Base-by-base conservation (phyloP, 2,113 vertebrate genomes). In the Neomonachus schauinslandi region DNA sequence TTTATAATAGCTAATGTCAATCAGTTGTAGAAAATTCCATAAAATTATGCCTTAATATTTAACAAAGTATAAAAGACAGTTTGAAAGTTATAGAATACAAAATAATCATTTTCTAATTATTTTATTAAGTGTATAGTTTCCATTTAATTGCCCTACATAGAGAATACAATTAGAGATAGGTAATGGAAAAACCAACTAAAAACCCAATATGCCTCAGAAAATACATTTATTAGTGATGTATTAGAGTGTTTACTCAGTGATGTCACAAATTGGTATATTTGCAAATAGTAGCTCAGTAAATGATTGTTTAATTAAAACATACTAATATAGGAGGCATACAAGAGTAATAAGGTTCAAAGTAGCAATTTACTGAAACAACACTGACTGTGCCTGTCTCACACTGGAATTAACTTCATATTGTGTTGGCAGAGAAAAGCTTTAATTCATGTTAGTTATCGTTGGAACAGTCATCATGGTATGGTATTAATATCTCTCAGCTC, bases 291-390 rank as follows among this genome's bases (percentile, higher is more conserved):
- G 3, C 36, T 86, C 42, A 87, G 15, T 67, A 63, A 79, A 55
- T 83, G 55, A 53, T n/a, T 51, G 4, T 53, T 87, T 92, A 94
- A 67, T 88, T 72, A 95, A 98, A 92, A 84, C 13, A 84, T 42
- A 28, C 42, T 36, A 83, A 84, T 76, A 42, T 19, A 55, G 21
- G 53, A 90, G 5, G 22, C 4, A 15, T 74, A 26, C 5, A 46
- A 28, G 31, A 83, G 46, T 53, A 88, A 74, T 71, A 74, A 57
- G 12, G 3, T 67, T 81, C 63, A 86, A 90, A 69, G 24, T 5
- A 81, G 21, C 51, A 57, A 69, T 79, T 89, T 92, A 81, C 36
- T 92, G 18, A 91, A 77, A 69, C 0, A 16, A 55, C 24, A 69
- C 26, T 67, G 28, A 63, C n/a, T 61, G 9, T 74, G 36, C 13